Base-by-base conservation (phyloP, 2,797 vertebrate genomes). In the Sparus aurata region DNA sequence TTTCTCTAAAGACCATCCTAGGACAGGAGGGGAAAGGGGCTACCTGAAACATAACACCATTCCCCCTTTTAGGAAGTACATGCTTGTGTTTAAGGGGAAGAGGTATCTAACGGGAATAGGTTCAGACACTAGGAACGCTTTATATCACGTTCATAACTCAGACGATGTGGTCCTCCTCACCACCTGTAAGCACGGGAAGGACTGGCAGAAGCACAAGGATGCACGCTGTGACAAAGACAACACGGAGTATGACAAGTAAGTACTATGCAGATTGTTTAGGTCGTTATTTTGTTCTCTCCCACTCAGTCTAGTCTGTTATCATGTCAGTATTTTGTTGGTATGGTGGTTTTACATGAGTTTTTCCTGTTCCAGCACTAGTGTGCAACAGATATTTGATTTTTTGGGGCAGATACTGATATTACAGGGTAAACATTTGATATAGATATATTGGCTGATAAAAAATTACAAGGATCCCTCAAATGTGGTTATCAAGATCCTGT, bases 201-300 rank as follows among this genome's bases (percentile, higher is more conserved):
- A 99, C 96, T 99, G 98, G 98, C 98, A 99, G 92, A 99, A 97
- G 92, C 98, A 99, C 95, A 98, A 99, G 93, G 98, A 99, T 82
- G 96, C 96, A 45, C 98, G 98, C 92, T 99, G 98, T 80, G 98
- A 99, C 84, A 93, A 93, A 92, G 98, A 99, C 96, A 99, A 99
- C 85, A 82, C 96, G 0, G 98, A 99, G 88, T 99, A 99, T 38
- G 98, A 99, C 91, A 97, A 96, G 98, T 99, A 95, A 98, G 98
- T 98, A 22, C 30, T 20, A 53, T 8, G 20, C 13, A 17, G 2
- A 23, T 53, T 53, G 7, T 16, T 22, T 23, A 1, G 1, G 1
- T 52, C 3, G 45, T 2, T 57, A 63, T 38, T 18, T 8, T 20
- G 10, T 17, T 8, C 23, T 22, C 47, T 46, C 41, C 7, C 15